These are phyloP conservation scores for Pelodiscus sinensis DNA, from an alignment of 2,113 vertebrate genomes.

Conservation along the genomic window DNA sequence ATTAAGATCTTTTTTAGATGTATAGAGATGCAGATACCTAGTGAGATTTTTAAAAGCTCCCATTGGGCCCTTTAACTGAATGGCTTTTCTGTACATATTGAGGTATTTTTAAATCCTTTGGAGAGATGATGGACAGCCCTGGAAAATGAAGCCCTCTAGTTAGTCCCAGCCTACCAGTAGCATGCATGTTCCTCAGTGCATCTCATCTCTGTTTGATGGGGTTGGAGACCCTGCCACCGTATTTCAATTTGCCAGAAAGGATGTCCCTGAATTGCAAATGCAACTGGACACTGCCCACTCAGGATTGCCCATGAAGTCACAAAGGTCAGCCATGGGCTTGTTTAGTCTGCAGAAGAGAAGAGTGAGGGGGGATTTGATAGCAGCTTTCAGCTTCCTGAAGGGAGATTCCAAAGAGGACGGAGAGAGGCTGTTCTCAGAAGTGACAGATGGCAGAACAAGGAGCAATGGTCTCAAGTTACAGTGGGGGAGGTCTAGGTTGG, in stretches of 20 bases:
- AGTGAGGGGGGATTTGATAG: too few relatives aligned
- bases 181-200: not conserved
- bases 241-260: not conserved
- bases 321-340: not conserved
- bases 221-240: too few relatives aligned
- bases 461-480: too few relatives aligned
- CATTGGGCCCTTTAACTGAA: not conserved
- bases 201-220: not conserved
- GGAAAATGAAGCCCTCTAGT: not conserved
- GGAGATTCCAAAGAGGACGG: too few relatives aligned
- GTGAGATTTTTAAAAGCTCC: not conserved
- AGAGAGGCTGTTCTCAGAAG: too few relatives aligned
- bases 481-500: too few relatives aligned
- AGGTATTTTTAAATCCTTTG: not conserved
- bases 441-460: too few relatives aligned
- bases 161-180: not conserved
- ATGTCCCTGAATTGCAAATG: not conserved
- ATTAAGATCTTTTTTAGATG: not conserved
- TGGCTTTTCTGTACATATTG: not conserved
- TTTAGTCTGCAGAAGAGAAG: too few relatives aligned
- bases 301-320: not conserved
- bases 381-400: too few relatives aligned
- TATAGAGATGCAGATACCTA: not conserved
- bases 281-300: too few relatives aligned
- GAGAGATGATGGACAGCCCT: not conserved